Conservation (phyloP, 2,888 invertebrate genomes). For the Orthosia gracilis region DNA sequence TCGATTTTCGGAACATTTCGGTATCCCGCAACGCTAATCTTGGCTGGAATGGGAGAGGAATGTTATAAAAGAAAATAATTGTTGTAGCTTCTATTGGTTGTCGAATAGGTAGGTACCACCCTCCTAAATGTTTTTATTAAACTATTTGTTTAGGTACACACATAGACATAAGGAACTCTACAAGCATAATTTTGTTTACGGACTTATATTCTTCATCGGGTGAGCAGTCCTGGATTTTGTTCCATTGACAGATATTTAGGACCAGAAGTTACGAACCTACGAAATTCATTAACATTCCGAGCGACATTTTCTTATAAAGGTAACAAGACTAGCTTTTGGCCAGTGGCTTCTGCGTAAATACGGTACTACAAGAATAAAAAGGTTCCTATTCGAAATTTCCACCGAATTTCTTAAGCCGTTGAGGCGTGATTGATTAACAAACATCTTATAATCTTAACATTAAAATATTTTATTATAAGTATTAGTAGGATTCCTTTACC, state of each 20-base stretch:
- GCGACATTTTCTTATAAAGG: no score
- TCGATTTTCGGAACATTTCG: constrained; percentile 46
- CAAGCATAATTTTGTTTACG: background rate
- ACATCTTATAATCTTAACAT: background rate
- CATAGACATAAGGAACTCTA: no score
- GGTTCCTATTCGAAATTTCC: background rate
- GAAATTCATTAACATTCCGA: no score
- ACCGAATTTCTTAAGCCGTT: background rate
- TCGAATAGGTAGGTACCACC: constrained; percentile 16
- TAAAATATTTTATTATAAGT: background rate
- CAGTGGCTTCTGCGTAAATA: no score
- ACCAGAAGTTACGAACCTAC: no score
- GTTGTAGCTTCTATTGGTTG: constrained; percentile 39
- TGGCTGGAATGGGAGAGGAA: constrained; percentile 66
- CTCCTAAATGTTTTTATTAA: constrained; percentile 6
- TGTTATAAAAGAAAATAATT: constrained; percentile 71
- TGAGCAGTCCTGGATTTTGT: background rate
- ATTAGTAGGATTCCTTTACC: no score
- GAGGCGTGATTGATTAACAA: background rate
- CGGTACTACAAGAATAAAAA: no score
- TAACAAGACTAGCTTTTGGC: no score
- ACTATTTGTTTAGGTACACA: no score
- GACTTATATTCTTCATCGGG: background rate
- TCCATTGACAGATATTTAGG: no score
- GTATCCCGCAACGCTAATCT: constrained; percentile 49